phyloP scores from a whole-genome alignment of 2,888 invertebrate genomes.

The Pollenia griseotomentosa region DNA sequence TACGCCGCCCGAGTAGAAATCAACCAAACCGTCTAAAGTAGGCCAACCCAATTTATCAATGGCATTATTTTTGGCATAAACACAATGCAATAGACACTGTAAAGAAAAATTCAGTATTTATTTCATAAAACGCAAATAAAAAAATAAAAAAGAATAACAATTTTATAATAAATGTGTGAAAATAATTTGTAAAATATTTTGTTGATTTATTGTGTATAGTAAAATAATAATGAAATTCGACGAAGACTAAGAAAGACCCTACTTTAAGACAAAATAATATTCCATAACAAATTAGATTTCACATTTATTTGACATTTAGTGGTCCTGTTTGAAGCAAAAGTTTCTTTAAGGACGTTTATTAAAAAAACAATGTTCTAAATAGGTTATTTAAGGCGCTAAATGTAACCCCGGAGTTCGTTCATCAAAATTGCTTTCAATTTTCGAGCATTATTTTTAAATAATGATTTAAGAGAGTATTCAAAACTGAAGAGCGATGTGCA shows the following conservation, averaged over 20 bases:
- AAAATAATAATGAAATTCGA: not conserved
- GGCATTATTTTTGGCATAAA: conserved; percentile 91
- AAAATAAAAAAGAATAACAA: conserved; percentile 40
- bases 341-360: no score
- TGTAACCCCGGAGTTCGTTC: no score
- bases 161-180: conserved; percentile 60
- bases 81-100: conserved; percentile 90
- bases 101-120: conserved; percentile 48
- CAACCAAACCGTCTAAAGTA: conserved; percentile 89
- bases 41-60: conserved; percentile 91
- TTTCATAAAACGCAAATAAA: conserved; percentile 49
- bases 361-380: no score
- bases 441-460: no score
- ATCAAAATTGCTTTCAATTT: no score
- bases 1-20: conserved; percentile 91
- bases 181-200: conserved; percentile 30
- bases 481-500: no score
- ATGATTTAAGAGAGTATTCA: no score
- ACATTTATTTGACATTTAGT: no score
- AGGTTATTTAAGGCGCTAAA: no score
- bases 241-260: not conserved
- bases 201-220: conserved; percentile 3
- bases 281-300: no score
- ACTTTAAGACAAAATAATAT: not conserved
- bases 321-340: no score